Base-by-base conservation (phyloP, 2,797 vertebrate species). In the Lerista edwardsae region DNA sequence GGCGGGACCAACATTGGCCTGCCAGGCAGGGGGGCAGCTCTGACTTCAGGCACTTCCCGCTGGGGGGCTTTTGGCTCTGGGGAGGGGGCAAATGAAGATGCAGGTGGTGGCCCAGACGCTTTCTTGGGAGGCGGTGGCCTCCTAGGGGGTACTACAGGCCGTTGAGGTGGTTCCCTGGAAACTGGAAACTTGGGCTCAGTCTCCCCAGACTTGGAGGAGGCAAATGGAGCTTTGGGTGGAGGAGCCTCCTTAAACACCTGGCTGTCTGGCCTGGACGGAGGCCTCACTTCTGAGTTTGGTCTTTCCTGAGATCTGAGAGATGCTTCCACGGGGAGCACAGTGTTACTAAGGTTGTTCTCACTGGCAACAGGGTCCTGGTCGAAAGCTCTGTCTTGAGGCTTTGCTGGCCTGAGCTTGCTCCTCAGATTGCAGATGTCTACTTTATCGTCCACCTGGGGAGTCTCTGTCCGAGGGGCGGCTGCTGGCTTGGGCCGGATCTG, bases 71-170 rank as follows among this genome's bases (percentile, higher is more conserved):
- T 96, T 84, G 88, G 91, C 87, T 99, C 98, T 0, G 92, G 95
- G 0, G 95, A 71, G 55, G 97, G 97, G 83, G 92, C 87, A 0
- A 97, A 90, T 0, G 93, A 96, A 0, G 97, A 95, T 14, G 93
- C 93, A 0, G 97, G 90, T 0, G 92, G 95, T 0, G 97, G 95
- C 15, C 93, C 93, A 0, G 92, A 87, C 0, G 80, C 86, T 95
- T 99, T 99, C 95, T 98, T 99, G 2, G 99, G 98, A 3, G 98
- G 98, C 0, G 99, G 98, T 0, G 99, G 99, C 95, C 98, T 97
- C 91, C 97, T 97, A 27, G 98, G 99, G 0, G 93, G 97, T 88
- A 96, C 91, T 3, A 97, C 90, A 0, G 98, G 98, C 92, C 98
- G 97, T 90, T 97, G 98, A 0, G 95, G 97, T 0, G 96, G 94